Evolutionary conservation across 2,113 vertebrate species (phyloP).

Genomic region (Genyomyrus donnyi): DNA sequence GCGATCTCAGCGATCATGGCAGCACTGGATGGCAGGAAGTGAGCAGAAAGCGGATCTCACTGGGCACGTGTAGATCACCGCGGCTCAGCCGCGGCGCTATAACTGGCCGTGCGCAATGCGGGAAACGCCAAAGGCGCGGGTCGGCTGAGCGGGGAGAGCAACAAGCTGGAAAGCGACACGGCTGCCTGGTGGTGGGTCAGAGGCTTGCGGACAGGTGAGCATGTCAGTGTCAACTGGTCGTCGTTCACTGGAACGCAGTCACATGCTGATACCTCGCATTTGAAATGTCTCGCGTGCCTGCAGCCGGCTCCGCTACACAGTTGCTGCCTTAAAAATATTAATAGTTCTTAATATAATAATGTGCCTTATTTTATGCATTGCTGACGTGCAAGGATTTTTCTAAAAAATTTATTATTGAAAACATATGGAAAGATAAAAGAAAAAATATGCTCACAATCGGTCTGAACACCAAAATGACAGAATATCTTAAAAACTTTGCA

Average conservation of each 20-base stretch:
- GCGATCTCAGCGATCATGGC: neutral
- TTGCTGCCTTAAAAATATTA: conserved; percentile 29
- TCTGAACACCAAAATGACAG: neutral
- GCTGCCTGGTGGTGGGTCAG: conserved; percentile 10
- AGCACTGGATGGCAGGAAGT: neutral
- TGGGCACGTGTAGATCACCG: neutral
- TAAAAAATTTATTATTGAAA: neutral
- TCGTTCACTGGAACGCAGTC: conserved; percentile 38
- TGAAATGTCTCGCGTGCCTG: conserved; percentile 42
- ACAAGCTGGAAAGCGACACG: neutral
- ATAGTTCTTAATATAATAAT: conserved; percentile 30
- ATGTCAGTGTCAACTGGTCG: conserved; percentile 28
- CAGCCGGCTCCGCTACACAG: conserved; percentile 40
- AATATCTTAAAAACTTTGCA: neutral
- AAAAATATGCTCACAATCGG: neutral
- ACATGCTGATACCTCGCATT: conserved; percentile 45
- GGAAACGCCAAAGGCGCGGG: neutral
- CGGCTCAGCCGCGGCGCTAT: neutral
- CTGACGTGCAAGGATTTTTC: neutral
- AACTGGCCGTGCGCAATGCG: neutral
- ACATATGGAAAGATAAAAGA: neutral
- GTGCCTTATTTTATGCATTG: neutral
- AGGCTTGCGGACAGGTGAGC: conserved; percentile 14
- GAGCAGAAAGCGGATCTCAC: neutral
- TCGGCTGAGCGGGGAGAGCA: neutral